Percentiles rank a stretch among this genome's conserved stretches.
Conservation (phyloP, 2,113 vertebrate genomes). For the Poeciliopsis occidentalis region DNA sequence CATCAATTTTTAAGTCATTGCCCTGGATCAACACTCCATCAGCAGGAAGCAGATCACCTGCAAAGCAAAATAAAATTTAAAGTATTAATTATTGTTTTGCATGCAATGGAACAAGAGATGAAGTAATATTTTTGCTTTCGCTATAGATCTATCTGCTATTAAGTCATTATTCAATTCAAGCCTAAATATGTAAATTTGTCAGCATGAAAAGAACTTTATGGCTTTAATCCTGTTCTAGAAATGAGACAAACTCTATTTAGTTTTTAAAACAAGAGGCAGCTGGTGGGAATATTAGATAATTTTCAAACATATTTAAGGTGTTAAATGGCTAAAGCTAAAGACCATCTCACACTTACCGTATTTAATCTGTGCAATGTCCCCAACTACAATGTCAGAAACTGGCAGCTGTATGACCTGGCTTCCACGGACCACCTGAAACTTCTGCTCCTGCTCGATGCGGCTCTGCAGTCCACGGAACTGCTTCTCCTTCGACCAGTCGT, state of each 20-base stretch:
- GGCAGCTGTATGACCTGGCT: conserved; percentile 95
- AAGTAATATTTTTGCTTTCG: not conserved
- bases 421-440: conserved; percentile 93
- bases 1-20: conserved; percentile 97
- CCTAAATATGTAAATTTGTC: conserved; percentile 35
- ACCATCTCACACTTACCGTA: conserved; percentile 84
- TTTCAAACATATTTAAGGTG: not conserved
- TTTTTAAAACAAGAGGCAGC: conserved; percentile 35
- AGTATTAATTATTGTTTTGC: not conserved
- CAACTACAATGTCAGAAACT: conserved; percentile 93
- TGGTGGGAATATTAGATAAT: not conserved
- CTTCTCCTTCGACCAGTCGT: conserved; percentile 99
- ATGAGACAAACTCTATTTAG: conserved; percentile 35
- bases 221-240: conserved; percentile 47
- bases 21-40: conserved; percentile 97
- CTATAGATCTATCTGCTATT: conserved; percentile 19
- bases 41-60: conserved; percentile 95
- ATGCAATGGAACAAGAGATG: not conserved
- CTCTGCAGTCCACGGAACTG: conserved; percentile 97
- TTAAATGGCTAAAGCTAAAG: not conserved
- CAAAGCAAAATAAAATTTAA: not conserved
- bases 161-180: conserved; percentile 19
- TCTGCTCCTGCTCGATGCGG: conserved; percentile 99
- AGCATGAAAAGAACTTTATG: conserved; percentile 29
- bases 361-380: conserved; percentile 97